Conservation (phyloP, 2,888 invertebrate genomes). For the Phrixothrix hirtus region DNA sequence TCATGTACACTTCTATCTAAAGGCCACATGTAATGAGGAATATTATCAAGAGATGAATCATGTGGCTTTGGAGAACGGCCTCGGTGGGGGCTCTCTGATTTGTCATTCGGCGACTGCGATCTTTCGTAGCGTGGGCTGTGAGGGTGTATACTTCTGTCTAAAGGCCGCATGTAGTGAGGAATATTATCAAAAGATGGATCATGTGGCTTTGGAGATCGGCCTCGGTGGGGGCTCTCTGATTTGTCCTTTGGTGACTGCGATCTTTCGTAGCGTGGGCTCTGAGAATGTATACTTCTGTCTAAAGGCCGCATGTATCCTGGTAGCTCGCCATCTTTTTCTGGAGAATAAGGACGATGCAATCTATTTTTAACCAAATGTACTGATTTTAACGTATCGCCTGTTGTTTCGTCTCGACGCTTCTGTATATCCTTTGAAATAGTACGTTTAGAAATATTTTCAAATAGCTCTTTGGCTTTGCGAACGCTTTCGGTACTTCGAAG, state of each 20-base stretch:
- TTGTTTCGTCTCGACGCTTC: slow-evolving; percentile 18
- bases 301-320: slow-evolving; percentile 51
- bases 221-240: slow-evolving; percentile 5
- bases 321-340: slow-evolving; percentile 31
- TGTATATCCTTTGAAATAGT: slow-evolving; percentile 45
- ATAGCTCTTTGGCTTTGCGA: slow-evolving; percentile 70
- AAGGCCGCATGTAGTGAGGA: slow-evolving; percentile 47
- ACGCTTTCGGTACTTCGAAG: slow-evolving; percentile 67
- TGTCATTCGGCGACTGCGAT: slow-evolving; percentile 9
- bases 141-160: slow-evolving; percentile 42
- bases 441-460: slow-evolving; percentile 63
- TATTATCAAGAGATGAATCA: slow-evolving; percentile 18
- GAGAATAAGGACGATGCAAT: slow-evolving; percentile 5
- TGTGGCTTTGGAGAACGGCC: slow-evolving; percentile 6
- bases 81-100: slow-evolving; percentile 9
- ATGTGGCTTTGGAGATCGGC: slow-evolving; percentile 4
- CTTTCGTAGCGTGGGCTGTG: slow-evolving; percentile 38
- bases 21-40: slow-evolving; percentile 34
- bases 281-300: slow-evolving; percentile 41
- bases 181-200: slow-evolving; percentile 19
- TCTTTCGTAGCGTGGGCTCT: slow-evolving; percentile 38
- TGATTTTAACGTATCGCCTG: slow-evolving; percentile 4
- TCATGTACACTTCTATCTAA: slow-evolving; percentile 13
- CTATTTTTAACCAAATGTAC: slow-evolving; percentile 32
- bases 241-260: slow-evolving; percentile 3